Conservation (phyloP, 2,797 vertebrate genomes). For the Rhadinocentrus ornatus region DNA sequence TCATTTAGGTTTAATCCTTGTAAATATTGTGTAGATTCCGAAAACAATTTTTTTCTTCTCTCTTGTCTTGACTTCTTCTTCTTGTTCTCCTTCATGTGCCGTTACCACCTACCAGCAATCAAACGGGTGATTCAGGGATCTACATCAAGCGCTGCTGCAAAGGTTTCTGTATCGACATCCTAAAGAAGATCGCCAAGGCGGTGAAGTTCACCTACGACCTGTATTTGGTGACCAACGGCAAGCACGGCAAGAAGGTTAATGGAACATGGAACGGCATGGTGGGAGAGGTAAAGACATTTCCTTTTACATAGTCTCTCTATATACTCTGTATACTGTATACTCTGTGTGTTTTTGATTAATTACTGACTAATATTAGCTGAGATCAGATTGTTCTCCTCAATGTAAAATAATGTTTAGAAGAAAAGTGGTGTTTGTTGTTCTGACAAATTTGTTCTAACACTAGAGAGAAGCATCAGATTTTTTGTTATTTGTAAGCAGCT, state of each 20-base stretch:
- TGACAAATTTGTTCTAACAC: not conserved
- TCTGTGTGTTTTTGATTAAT: slow-evolving; percentile 2
- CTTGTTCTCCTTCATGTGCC: too few species aligned
- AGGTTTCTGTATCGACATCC: slow-evolving; percentile 98
- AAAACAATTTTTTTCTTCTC: not conserved
- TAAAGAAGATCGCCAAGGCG: slow-evolving; percentile 98
- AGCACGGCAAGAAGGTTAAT: slow-evolving; percentile 98
- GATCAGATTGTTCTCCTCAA: not conserved
- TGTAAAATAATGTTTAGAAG: not conserved
- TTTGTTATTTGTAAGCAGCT: slow-evolving; percentile 21
- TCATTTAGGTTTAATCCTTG: not conserved
- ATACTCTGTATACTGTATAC: too few species aligned
- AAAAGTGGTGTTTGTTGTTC: slow-evolving; percentile 5
- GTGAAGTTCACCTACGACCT: slow-evolving; percentile 99
- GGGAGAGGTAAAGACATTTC: slow-evolving; percentile 88
- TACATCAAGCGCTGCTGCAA: slow-evolving; percentile 99
- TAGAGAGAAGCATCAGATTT: slow-evolving; percentile 18
- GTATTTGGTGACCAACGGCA: slow-evolving; percentile 98
- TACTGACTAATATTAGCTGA: not conserved
- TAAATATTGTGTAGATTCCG: not conserved
- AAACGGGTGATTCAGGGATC: slow-evolving; percentile 93
- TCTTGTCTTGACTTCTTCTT: not conserved
- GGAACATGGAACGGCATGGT: slow-evolving; percentile 99
- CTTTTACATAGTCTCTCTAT: not conserved
- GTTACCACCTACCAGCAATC: slow-evolving; percentile 83